Percentiles rank a stretch among this genome's conserved stretches.
Evolutionary conservation across 2,888 invertebrate genomes (phyloP).

Genomic region (Graphium colonna): DNA sequence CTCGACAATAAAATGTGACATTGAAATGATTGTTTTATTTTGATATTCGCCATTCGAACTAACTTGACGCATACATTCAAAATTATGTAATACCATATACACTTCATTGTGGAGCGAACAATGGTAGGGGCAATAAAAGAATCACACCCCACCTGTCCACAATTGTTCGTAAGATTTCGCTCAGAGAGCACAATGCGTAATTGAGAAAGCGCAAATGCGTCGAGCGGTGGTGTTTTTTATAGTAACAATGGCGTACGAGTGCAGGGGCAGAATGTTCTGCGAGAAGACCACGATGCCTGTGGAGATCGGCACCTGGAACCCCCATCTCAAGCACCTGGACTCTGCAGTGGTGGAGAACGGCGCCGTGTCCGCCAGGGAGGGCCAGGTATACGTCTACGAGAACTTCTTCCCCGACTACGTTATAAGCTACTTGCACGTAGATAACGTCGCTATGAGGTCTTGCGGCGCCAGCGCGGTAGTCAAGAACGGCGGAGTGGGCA

Average conservation of each 20-base stretch:
- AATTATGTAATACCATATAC: too few species aligned
- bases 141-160: slow-evolving; percentile 3
- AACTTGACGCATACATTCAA: too few species aligned
- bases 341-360: slow-evolving; percentile 58
- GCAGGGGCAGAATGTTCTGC: slow-evolving; percentile 44
- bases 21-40: slow-evolving; percentile 38
- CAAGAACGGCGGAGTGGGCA: slow-evolving; percentile 52
- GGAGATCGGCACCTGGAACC: slow-evolving; percentile 55
- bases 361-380: slow-evolving; percentile 52
- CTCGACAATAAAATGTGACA: slow-evolving; percentile 58
- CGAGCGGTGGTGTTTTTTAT: slow-evolving; percentile 21
- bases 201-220: slow-evolving; percentile 27
- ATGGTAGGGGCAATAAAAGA: slow-evolving; percentile 14
- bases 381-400: slow-evolving; percentile 64
- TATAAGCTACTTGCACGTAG: slow-evolving; percentile 61
- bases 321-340: slow-evolving; percentile 50
- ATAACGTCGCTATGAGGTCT: slow-evolving; percentile 56
- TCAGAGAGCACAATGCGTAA: slow-evolving; percentile 1
- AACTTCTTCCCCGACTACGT: slow-evolving; percentile 56
- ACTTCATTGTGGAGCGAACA: slow-evolving; percentile 21
- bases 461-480: slow-evolving; percentile 59
- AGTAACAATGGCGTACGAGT: slow-evolving; percentile 27
- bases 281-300: slow-evolving; percentile 50
- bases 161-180: slow-evolving; percentile 2
- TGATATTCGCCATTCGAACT: too few species aligned